Evolutionary conservation across 1,140 invertebrate species (phyloP).

Genomic region (Mya arenaria): DNA sequence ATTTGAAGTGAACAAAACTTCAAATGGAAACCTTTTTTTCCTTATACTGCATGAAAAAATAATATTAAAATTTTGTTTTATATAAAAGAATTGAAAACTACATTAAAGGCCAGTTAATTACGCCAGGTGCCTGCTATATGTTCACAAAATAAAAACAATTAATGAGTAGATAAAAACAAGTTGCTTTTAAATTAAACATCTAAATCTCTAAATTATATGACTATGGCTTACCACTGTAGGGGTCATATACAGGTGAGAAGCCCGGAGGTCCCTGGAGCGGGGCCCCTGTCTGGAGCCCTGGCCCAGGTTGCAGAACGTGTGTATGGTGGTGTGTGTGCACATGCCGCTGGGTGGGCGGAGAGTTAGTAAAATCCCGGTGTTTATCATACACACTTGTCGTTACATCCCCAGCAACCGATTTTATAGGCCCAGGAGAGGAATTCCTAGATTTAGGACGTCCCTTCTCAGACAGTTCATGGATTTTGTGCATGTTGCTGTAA

Average conservation of each 20-base stretch:
- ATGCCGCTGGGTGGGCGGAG: constrained; percentile 93
- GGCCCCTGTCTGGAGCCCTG: constrained; percentile 2
- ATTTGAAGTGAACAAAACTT: too few relatives aligned
- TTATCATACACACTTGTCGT: constrained; percentile 74
- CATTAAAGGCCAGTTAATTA: too few relatives aligned
- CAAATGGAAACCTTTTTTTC: too few relatives aligned
- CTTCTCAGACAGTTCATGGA: constrained; percentile 94
- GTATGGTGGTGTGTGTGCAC: constrained; percentile 98
- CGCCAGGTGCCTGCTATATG: too few relatives aligned
- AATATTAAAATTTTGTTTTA: too few relatives aligned
- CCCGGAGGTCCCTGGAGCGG: constrained; percentile 31
- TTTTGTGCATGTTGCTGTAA: constrained; percentile 93
- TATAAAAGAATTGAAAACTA: too few relatives aligned
- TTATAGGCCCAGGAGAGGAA: constrained; percentile 81
- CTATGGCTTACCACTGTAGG: constrained; percentile 38
- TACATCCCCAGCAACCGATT: constrained; percentile 68
- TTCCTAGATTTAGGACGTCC: constrained; percentile 81
- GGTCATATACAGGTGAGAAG: constrained; percentile 45
- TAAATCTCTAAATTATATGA: too few relatives aligned
- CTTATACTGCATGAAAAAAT: too few relatives aligned
- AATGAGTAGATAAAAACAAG: too few relatives aligned
- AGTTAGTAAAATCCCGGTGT: constrained; percentile 76
- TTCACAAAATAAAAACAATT: too few relatives aligned
- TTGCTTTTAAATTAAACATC: too few relatives aligned
- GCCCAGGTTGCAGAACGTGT: constrained; percentile 89